Evolutionary conservation across 2,113 vertebrate species (phyloP).

Genomic region (Crotalus viridis): DNA sequence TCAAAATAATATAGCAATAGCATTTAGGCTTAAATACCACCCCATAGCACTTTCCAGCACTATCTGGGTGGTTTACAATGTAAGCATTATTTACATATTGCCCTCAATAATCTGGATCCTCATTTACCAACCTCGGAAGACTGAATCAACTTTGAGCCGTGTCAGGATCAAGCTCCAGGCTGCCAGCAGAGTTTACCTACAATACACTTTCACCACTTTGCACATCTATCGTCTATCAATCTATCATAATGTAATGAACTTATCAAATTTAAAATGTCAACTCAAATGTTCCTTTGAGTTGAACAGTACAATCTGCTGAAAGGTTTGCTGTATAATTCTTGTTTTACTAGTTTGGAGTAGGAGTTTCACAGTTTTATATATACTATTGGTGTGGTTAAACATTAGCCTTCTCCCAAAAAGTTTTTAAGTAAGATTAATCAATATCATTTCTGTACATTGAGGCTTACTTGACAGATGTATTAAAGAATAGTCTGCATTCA

Average conservation of each 20-base stretch:
- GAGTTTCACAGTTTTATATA: neutral
- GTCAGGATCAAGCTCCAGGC: neutral
- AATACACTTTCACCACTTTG: neutral
- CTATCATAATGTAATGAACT: slow-evolving; percentile 27
- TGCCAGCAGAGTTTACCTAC: neutral
- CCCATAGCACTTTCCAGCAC: neutral
- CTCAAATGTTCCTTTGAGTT: neutral
- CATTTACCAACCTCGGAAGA: neutral
- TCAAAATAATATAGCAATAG: neutral
- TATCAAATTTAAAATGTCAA: neutral
- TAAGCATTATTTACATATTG: neutral
- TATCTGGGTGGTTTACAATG: neutral
- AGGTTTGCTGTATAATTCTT: neutral
- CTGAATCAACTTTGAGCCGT: neutral
- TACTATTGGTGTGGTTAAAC: neutral
- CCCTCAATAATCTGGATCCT: neutral
- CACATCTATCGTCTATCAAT: slow-evolving; percentile 14
- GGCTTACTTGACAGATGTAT: neutral
- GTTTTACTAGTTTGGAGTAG: neutral
- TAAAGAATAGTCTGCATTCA: neutral
- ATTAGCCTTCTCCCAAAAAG: neutral
- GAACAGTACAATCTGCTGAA: neutral
- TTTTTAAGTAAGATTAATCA: neutral
- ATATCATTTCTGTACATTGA: neutral
- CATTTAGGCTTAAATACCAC: neutral